These are phyloP conservation scores for Leptothorax acervorum DNA, from an alignment of 2,888 invertebrate genomes.

Conservation along the genomic window DNA sequence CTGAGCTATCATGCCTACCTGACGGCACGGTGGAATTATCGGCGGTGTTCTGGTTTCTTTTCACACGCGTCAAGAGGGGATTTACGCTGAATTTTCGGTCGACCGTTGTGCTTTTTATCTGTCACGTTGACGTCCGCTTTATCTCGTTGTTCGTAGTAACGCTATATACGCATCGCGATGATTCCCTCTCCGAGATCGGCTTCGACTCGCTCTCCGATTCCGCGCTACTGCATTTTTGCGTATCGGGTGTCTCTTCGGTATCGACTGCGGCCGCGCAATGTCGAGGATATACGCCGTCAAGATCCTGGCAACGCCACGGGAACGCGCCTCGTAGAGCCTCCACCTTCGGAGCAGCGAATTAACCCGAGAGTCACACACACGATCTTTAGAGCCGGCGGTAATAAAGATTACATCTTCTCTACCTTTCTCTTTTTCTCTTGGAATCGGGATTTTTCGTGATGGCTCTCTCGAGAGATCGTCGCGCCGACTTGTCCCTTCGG, in stretches of 20 bases:
- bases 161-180: not conserved
- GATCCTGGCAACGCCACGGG: not conserved
- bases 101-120: not conserved
- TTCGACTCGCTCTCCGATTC: not conserved
- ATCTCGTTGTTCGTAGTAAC: not conserved
- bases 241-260: constrained; percentile 8
- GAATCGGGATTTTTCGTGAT: constrained; percentile 7
- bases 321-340: not conserved
- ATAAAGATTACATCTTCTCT: constrained; percentile 11
- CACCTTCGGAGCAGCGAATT: not conserved
- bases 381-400: constrained; percentile 5
- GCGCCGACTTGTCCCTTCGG: constrained; percentile 27
- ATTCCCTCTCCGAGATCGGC: not conserved
- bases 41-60: not conserved
- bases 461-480: constrained; percentile 32
- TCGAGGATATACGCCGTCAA: not conserved
- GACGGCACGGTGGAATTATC: not conserved
- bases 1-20: not conserved
- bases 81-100: not conserved
- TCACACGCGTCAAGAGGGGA: not conserved
- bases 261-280: not conserved
- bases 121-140: not conserved
- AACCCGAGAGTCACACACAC: not conserved
- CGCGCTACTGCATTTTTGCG: constrained; percentile 23
- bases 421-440: not conserved